Evolutionary conservation across 2,888 invertebrate species (phyloP), one percentile per base, ranked within the genome.

Genomic region (Dryobota labecula): DNA sequence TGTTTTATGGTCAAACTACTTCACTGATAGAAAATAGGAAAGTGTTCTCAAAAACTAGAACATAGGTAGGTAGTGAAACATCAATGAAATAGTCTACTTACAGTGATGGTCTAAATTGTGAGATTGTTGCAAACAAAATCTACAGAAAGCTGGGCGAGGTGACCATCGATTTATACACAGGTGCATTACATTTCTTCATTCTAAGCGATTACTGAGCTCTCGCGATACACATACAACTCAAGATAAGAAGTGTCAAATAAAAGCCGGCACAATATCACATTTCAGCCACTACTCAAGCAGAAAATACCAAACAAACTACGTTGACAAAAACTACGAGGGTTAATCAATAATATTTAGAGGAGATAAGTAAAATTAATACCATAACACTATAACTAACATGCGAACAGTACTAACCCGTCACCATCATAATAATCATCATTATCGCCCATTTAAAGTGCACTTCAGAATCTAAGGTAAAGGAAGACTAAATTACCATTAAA

Each of bases 351-450:
- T 51, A 70, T 61, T 45, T 33, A 78, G 45, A 65, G 43, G 43
- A 69, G 36, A 20, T 69, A 68, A 15, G 47, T 61, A 70, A 70
- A 70, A 76, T 68, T 18, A 66, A 66, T 69, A 82, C 45, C 79
- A 72, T 76, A 76, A 82, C 76, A 83, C 82, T 73, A 76, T 24
- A n/a, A n/a, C 73, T 74, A 78, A 71, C 82, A 82, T 79, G 78
- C 85, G 41, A 85, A 83, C 84, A 86, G 87, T 94, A 95, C 95
- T 95, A 94, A 96, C 96, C 96, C 96, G 87, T 95, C 95, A 94
- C 95, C 95, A 85, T 94, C 94, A 89, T 92, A 93, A 93, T 92
- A 94, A 89, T 93, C 94, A 90, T 94, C 94, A 86, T 87, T 93
- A 92, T 95, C 95, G 86, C 92, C 93, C 95, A 95, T 95, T 89